A percentile compares a stretch with the other conserved stretches of the same genome.
phyloP scores from a whole-genome alignment of 1,140 invertebrate genomes.

The Lordiphosa collinella region DNA sequence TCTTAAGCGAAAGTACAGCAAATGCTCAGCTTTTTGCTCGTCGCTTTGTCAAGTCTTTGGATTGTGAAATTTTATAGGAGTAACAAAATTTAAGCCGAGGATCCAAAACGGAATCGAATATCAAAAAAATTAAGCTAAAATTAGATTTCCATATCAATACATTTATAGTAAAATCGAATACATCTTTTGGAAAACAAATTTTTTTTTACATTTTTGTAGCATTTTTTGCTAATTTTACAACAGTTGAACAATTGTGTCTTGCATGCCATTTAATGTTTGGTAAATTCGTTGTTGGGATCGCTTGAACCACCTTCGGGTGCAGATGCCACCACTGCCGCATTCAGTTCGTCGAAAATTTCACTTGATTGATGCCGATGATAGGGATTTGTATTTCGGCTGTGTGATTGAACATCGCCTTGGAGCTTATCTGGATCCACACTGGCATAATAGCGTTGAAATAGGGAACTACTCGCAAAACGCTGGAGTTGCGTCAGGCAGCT shows the following conservation, averaged over 20 bases:
- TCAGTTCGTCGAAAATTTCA: slow-evolving; percentile 66
- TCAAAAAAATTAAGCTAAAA: too few relatives aligned
- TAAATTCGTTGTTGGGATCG: slow-evolving; percentile 58
- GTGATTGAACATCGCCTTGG: slow-evolving; percentile 3
- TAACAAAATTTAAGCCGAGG: too few relatives aligned
- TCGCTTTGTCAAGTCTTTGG: too few relatives aligned
- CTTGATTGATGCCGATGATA: slow-evolving; percentile 65
- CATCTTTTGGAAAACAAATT: slow-evolving; percentile 6
- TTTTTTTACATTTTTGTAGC: slow-evolving; percentile 66
- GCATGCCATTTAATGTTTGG: slow-evolving; percentile 48
- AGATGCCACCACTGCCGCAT: slow-evolving; percentile 18
- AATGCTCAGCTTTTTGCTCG: too few relatives aligned
- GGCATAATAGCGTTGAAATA: slow-evolving; percentile 41
- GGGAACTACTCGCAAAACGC: slow-evolving; percentile 79
- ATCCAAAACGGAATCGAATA: too few relatives aligned
- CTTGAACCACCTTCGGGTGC: slow-evolving; percentile 16
- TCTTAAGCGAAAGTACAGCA: too few relatives aligned
- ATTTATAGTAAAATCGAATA: background rate
- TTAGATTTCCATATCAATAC: too few relatives aligned
- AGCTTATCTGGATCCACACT: slow-evolving; percentile 27
- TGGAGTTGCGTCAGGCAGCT: slow-evolving; percentile 80
- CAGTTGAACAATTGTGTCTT: background rate
- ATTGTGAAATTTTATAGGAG: too few relatives aligned
- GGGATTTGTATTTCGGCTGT: slow-evolving; percentile 22
- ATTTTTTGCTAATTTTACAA: slow-evolving; percentile 54